Base-by-base conservation (phyloP, 92 coral and sea anemone species). In the Bergia puertoricense region DNA sequence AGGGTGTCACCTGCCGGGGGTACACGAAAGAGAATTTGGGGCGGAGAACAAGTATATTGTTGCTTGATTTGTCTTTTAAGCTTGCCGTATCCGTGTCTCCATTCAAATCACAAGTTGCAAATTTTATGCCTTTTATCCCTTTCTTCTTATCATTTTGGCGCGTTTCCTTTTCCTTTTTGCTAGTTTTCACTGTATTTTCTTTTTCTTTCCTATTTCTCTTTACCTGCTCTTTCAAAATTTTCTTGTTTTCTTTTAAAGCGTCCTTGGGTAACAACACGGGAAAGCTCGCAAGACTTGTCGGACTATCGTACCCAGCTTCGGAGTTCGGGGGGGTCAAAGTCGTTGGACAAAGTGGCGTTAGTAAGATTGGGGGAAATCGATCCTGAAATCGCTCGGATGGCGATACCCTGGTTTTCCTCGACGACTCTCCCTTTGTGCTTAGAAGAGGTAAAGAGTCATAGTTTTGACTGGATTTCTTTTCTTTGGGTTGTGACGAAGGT, bases 401-500 rank as follows among this genome's bases (percentile, higher is more conserved):
- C 18, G 67, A 48, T 22, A 41, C 18, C 36, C 45, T 45, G 67
- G 0, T 39, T 51, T 75, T 84, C 16, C 40, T 80, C 37, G 69
- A 72, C 13, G 87, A 48, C n/a, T 84, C 87, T 84, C 42, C 77
- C 78, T 37, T 51, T 1, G 23, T 20, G 42, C 48, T 30, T 30
- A 84, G 23, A 2, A 79, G 87, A 71, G 87, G 87, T 39, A 84
- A 71, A 38, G 72, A 69, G 43, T 84, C 77, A 36, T 50, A 69
- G 43, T 80, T 43, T 56, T 89, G 84, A 13, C 72, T 73, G 7
- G 82, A 36, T 43, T 86, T 85, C 82, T 85, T 85, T 36, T 82
- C 86, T 41, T 48, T 85, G 59, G 38, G 74, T 14, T 89, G 80
- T 8, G 89, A 71, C 20, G 79, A 66, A 23, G 89, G 91, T 20